phyloP scores from a whole-genome alignment of 2,113 vertebrate species.

The Trogon melanurus region DNA sequence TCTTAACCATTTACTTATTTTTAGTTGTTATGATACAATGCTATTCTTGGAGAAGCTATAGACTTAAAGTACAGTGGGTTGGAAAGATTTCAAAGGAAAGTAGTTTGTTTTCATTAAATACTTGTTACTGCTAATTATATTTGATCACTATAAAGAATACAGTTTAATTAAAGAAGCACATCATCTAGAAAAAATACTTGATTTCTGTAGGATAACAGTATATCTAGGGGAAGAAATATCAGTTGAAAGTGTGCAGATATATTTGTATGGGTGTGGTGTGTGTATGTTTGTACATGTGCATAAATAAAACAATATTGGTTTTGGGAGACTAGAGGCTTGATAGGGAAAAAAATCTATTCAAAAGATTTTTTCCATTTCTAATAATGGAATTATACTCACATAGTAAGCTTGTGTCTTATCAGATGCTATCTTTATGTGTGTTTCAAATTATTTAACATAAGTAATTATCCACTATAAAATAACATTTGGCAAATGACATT shows the following conservation, averaged over 20 bases:
- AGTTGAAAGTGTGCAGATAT: slow-evolving; percentile 38
- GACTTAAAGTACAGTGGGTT: slow-evolving; percentile 51
- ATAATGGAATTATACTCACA: slow-evolving; percentile 36
- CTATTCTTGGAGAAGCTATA: slow-evolving; percentile 37
- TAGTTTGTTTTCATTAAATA: slow-evolving; percentile 80
- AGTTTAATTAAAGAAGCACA: slow-evolving; percentile 75
- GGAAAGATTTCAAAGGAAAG: slow-evolving; percentile 66
- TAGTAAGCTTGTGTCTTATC: slow-evolving; percentile 4
- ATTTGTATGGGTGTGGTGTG: not conserved
- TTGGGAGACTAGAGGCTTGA: slow-evolving; percentile 3
- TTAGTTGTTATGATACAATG: not conserved
- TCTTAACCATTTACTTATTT: slow-evolving; percentile 35
- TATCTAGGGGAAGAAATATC: slow-evolving; percentile 32
- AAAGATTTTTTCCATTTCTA: slow-evolving; percentile 1
- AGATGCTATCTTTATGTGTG: slow-evolving; percentile 3
- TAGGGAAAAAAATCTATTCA: not conserved
- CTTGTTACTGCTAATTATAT: slow-evolving; percentile 75
- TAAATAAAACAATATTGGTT: slow-evolving; percentile 23
- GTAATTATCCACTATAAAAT: slow-evolving; percentile 65
- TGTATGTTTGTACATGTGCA: not conserved
- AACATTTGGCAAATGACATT: slow-evolving; percentile 70
- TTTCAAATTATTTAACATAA: slow-evolving; percentile 64
- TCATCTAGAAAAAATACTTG: slow-evolving; percentile 68
- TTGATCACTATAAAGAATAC: slow-evolving; percentile 75
- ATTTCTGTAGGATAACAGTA: slow-evolving; percentile 66